phyloP scores from a whole-genome alignment of 2,113 vertebrate genomes.

The Strix aluco region DNA sequence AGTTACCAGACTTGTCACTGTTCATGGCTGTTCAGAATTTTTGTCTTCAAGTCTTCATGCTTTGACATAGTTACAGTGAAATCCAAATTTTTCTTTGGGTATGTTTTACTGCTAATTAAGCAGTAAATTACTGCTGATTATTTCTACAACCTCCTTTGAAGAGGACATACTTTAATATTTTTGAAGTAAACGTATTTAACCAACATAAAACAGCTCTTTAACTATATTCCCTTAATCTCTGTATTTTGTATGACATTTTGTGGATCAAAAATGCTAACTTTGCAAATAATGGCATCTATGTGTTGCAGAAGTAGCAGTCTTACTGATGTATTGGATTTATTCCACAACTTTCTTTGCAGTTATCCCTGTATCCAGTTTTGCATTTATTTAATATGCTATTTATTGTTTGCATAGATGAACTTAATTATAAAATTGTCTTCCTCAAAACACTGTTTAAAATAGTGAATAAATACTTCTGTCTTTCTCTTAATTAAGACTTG shows the following conservation, averaged over 20 bases:
- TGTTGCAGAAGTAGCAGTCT: background rate
- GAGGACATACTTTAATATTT: background rate
- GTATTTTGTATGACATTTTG: background rate
- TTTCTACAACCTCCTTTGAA: background rate
- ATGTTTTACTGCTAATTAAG: background rate
- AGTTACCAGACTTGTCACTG: background rate
- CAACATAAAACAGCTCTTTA: background rate
- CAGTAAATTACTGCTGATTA: background rate
- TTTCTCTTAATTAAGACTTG: constrained; percentile 36
- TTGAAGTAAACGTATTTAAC: background rate
- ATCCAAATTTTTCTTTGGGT: background rate
- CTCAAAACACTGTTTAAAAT: background rate
- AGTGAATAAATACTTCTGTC: background rate
- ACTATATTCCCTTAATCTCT: background rate
- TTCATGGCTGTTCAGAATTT: background rate
- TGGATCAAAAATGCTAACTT: background rate
- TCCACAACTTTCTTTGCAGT: background rate
- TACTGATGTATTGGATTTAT: background rate
- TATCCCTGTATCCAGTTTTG: background rate
- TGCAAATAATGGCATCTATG: background rate
- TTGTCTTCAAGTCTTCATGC: background rate
- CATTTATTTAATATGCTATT: background rate
- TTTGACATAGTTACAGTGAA: background rate
- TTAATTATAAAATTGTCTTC: background rate
- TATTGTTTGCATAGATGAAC: background rate